Percentiles rank a stretch among this genome's conserved stretches.
These are phyloP conservation scores for Furcula furcula DNA, from an alignment of 2,888 invertebrate species.

Conservation along the genomic window DNA sequence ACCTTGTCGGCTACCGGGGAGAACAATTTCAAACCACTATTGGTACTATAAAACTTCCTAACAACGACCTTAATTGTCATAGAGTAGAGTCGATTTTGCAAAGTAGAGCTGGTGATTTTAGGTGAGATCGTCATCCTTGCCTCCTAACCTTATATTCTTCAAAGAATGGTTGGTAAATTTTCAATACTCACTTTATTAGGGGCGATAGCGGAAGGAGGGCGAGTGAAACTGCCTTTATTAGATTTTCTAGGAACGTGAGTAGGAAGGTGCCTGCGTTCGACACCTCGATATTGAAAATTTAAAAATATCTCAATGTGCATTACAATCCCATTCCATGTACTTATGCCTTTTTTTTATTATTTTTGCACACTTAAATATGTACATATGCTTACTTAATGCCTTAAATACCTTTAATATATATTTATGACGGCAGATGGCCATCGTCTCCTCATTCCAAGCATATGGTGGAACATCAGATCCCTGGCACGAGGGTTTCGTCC, in stretches of 20 bases:
- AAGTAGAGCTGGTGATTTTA: constrained; percentile 27
- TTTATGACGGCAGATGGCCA: no score
- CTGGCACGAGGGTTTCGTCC: no score
- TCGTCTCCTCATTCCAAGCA: no score
- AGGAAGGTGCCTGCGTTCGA: constrained; percentile 47
- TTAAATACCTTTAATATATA: no score
- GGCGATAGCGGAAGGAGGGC: constrained; percentile 67
- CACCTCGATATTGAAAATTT: constrained; percentile 57
- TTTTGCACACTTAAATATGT: no score
- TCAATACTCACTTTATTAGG: constrained; percentile 82
- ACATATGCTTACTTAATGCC: no score
- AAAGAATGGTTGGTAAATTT: constrained; percentile 82
- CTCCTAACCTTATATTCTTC: constrained; percentile 75
- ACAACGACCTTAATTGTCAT: constrained; percentile 16
- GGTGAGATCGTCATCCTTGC: constrained; percentile 58
- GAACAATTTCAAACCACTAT: constrained; percentile 47
- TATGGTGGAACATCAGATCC: no score
- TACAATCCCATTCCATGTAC: no score
- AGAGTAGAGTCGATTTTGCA: constrained; percentile 29
- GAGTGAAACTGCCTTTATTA: constrained; percentile 75
- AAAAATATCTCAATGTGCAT: no score
- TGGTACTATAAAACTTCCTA: constrained; percentile 2
- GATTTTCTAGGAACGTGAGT: constrained; percentile 75
- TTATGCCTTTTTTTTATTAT: no score
- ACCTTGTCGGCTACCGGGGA: constrained; percentile 37